These are phyloP conservation scores for Tethya wilhelma DNA, from an alignment of 37 sponge, comb jelly and placozoan genomes.

Conservation along the genomic window DNA sequence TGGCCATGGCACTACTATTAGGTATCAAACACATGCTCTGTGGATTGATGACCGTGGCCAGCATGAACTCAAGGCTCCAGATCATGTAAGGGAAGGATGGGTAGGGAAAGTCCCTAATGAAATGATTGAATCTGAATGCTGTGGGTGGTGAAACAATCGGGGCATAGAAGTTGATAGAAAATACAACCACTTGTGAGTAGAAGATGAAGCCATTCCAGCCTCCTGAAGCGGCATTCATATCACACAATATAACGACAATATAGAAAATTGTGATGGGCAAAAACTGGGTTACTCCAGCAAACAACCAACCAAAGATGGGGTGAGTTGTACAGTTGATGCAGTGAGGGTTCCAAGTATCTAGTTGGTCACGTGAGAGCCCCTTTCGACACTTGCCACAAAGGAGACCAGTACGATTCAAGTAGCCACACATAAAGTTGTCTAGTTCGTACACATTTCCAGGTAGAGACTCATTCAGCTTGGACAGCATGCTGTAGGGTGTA, in stretches of 20 bases:
- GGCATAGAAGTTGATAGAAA: too few species aligned
- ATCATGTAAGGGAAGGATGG: slow-evolving; percentile 20
- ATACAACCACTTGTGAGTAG: slow-evolving; percentile 58
- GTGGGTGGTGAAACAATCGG: too few species aligned
- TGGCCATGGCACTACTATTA: too few species aligned
- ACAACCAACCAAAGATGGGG: slow-evolving; percentile 13
- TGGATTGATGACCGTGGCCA: neutral
- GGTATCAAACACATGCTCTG: slow-evolving; percentile 54
- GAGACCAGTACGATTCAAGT: slow-evolving; percentile 1
- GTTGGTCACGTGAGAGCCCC: slow-evolving; percentile 35
- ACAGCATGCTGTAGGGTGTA: neutral
- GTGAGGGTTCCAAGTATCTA: too few species aligned
- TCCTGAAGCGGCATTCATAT: slow-evolving; percentile 36
- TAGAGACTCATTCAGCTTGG: neutral
- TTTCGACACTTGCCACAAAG: slow-evolving; percentile 33
- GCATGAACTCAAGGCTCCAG: slow-evolving; percentile 68
- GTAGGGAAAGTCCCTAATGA: neutral
- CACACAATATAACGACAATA: too few species aligned
- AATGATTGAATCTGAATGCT: neutral
- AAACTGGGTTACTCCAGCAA: slow-evolving; percentile 27
- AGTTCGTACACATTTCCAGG: neutral
- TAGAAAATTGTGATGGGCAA: slow-evolving; percentile 32
- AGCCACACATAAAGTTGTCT: slow-evolving; percentile 7
- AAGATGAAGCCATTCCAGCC: slow-evolving; percentile 58
- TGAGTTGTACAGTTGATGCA: too few species aligned